These are phyloP conservation scores for Condylura cristata DNA, from an alignment of 2,113 vertebrate species.

Conservation along the genomic window DNA sequence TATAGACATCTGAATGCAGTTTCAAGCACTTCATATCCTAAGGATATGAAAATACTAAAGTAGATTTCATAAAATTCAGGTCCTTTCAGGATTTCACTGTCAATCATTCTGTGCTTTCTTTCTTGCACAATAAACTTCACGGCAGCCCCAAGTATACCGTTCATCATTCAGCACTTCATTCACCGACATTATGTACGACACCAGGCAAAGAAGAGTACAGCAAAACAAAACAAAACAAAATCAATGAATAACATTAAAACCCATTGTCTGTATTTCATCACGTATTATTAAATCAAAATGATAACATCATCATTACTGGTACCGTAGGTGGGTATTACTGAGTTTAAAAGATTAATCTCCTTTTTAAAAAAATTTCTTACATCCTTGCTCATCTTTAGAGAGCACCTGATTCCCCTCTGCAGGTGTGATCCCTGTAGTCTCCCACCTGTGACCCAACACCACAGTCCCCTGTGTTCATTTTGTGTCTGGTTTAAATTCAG, in stretches of 20 bases:
- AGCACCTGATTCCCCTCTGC: too few relatives aligned
- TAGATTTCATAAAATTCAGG: background rate
- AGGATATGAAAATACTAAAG: background rate
- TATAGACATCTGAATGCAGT: background rate
- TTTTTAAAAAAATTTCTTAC: too few relatives aligned
- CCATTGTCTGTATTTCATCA: background rate
- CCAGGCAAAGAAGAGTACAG: background rate
- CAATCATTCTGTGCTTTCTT: background rate
- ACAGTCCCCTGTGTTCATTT: too few relatives aligned
- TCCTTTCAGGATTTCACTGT: background rate
- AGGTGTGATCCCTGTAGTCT: too few relatives aligned
- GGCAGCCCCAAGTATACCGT: rapidly evolving
- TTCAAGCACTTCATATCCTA: background rate
- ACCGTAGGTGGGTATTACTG: background rate
- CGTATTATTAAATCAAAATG: background rate
- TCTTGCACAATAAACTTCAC: background rate
- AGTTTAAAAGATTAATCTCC: background rate
- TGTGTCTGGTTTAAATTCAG: too few relatives aligned
- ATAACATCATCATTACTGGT: background rate
- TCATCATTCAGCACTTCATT: background rate
- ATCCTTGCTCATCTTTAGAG: too few relatives aligned
- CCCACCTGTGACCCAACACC: too few relatives aligned
- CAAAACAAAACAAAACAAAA: background rate
- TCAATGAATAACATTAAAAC: background rate
- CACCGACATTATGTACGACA: background rate